Conservation (phyloP, 2,888 invertebrate genomes). For the Danaus chrysippus region DNA sequence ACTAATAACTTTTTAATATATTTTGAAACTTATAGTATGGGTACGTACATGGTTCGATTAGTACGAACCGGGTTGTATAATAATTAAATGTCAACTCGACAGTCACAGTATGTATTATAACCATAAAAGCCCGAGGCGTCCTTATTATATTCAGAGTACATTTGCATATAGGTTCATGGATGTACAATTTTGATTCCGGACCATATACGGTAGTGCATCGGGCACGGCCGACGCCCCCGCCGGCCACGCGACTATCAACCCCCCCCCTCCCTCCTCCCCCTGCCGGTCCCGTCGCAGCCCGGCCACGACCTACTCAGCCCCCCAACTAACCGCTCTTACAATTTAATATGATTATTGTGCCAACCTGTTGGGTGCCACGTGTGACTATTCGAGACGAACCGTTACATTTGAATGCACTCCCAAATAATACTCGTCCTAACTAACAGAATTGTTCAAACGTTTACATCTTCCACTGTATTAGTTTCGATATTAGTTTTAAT, state of each 20-base stretch:
- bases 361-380: constrained; percentile 52
- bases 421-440: not conserved
- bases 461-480: too few species aligned
- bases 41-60: too few species aligned
- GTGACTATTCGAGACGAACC: constrained; percentile 14
- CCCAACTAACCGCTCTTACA: constrained; percentile 18
- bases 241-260: constrained; percentile 20
- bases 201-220: constrained; percentile 25
- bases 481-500: too few species aligned
- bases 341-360: constrained; percentile 26
- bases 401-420: not conserved
- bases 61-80: not conserved
- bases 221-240: constrained; percentile 38
- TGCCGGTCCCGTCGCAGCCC: constrained; percentile 29
- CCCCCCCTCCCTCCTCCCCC: constrained; percentile 24
- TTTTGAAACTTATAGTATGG: too few species aligned
- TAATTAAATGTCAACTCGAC: constrained; percentile 5
- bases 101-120: not conserved
- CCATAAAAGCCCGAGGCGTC: not conserved
- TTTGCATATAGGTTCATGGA: constrained; percentile 3
- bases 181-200: constrained; percentile 8
- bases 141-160: not conserved
- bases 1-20: too few species aligned
- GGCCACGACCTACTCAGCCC: constrained; percentile 28
- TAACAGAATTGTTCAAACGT: too few species aligned